Conservation (phyloP, 2,797 vertebrate species). For the Taeniopygia guttata region DNA sequence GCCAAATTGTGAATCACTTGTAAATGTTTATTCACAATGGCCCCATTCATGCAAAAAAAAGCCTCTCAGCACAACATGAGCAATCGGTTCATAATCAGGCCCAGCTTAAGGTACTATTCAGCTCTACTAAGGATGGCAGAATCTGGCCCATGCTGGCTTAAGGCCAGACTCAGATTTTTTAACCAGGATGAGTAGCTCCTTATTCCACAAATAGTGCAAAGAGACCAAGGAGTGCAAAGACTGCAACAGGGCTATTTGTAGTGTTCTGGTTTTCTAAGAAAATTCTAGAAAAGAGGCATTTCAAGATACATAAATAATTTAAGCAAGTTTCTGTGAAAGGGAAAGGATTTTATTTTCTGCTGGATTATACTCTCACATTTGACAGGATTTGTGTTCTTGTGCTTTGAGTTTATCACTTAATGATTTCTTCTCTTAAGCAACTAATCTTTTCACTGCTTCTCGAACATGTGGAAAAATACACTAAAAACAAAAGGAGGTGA, state of each 20-base stretch:
- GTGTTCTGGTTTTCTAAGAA: neutral
- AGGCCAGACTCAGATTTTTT: conserved; percentile 14
- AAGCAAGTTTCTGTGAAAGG: neutral
- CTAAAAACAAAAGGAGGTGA: conserved; percentile 37
- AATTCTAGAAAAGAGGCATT: neutral
- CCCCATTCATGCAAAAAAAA: conserved; percentile 45
- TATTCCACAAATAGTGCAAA: conserved; percentile 22
- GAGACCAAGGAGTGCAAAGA: neutral
- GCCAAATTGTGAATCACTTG: conserved; percentile 59
- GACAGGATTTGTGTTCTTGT: neutral
- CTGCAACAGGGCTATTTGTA: neutral
- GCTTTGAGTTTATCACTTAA: neutral
- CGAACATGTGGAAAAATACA: conserved; percentile 32
- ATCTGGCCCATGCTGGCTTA: neutral
- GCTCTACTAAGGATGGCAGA: conserved; percentile 11
- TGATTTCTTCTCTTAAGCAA: neutral
- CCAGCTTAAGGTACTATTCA: conserved; percentile 43
- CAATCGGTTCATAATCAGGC: conserved; percentile 47
- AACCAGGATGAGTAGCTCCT: conserved; percentile 34
- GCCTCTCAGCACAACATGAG: conserved; percentile 10
- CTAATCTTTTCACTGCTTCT: neutral
- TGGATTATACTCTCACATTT: neutral
- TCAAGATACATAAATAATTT: neutral
- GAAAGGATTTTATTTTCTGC: neutral
- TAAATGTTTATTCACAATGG: conserved; percentile 60